Evolutionary conservation across 2,113 vertebrate genomes (phyloP), one percentile per base, ranked within the genome.

Genomic region (Myiagra hebetior): DNA sequence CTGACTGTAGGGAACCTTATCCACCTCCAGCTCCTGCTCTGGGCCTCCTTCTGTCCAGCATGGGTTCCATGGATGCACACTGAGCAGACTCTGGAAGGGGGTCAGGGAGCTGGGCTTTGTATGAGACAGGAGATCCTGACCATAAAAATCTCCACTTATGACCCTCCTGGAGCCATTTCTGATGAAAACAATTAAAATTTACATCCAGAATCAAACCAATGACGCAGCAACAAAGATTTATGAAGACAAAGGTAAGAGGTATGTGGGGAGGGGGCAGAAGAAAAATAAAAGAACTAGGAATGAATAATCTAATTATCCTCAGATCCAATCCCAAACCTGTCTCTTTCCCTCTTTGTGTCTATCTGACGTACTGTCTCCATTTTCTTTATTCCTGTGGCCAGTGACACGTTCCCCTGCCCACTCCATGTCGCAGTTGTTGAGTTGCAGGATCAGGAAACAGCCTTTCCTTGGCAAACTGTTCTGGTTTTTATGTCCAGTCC

Each of bases 361-460:
- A 5, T 49, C 39, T 55, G 50, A 70, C 0, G 0, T 13, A 6
- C 6, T 49, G 5, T 12, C 2, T 1, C 69, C 2, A 2, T 74
- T 70, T 80, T 7, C 37, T 68, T 80, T 83, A 15, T 26, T 65
- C 21, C 33, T 55, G 46, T 39, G n/a, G 31, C n/a, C 57, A 77
- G 7, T 0, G 7, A 62, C 30, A 4, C 1, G 28, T 65, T 57
- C 24, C 11, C 16, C 30, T 62, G 55, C 15, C 59, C 19, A 5
- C 64, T 76, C 27, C 15, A 5, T 28, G 14, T 26, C n/a, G n/a
- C n/a, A n/a, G n/a, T n/a, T n/a, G n/a, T 80, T 15, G n/a, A 33
- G n/a, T 39, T 77, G 46, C 39, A 78, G 0, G 23, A 62, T n/a
- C 11, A 69, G 18, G 50, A 88, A 86, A 41, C 21, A 67, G 52